Evolutionary conservation across 2,888 invertebrate genomes (phyloP), one percentile per base, ranked within the genome.

Genomic region (Pocota personata): DNA sequence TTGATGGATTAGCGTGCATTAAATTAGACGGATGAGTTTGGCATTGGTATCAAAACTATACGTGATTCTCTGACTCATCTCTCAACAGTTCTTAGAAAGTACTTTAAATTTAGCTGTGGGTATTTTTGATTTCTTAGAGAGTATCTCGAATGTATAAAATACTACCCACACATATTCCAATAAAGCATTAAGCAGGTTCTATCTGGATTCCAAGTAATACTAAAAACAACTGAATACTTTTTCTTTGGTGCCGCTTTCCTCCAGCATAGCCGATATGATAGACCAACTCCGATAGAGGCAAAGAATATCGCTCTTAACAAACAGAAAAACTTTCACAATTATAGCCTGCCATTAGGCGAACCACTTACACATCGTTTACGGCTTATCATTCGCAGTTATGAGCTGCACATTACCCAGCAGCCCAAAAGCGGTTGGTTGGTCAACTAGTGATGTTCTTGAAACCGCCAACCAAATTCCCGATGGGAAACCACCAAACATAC

Each of bases 361-460:
- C 62, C 82, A 86, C 86, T 86, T 86, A 77, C 76, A 86, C 82
- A 86, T 82, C 82, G 86, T 86, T 86, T 82, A 72, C 71, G 72
- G 86, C 86, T 86, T 86, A 86, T 86, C 86, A 37, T 76, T 62
- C 77, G 72, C 82, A 82, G 86, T 86, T 86, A 86, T 72, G 60
- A 82, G 78, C 52, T 30, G 73, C 73, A 83, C 67, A 78, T 75
- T 80, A 73, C 46, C 48, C 75, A 57, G 57, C 69, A 35, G 16
- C 75, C 35, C 75, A 76, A 71, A 75, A 35, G 37, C 60, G 24
- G 14, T 77, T 50, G 50, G 57, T 57, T 75, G 48, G 82, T 72
- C 76, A 86, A 50, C 64, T 75, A 24, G 46, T 80, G 75, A 80
- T 80, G 66, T 80, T 82, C 86, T 86, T 86, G 19, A 82, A 86